phyloP scores from a whole-genome alignment of 2,888 invertebrate species.

The Orchesella flavescens region DNA sequence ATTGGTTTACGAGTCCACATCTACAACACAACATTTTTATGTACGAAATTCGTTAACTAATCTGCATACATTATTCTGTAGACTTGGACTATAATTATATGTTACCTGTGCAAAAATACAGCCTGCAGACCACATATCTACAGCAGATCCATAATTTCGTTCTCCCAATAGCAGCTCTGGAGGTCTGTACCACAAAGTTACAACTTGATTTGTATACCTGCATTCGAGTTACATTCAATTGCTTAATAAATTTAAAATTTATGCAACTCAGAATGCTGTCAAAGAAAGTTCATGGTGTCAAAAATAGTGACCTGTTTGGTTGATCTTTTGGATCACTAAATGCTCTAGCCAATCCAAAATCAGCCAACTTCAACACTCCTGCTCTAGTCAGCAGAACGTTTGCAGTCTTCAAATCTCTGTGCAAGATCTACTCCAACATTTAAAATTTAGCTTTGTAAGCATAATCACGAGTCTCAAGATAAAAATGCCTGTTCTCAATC shows the following conservation, averaged over 20 bases:
- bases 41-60: neutral
- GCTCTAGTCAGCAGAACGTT: conserved; percentile 97
- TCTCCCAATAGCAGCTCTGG: conserved; percentile 85
- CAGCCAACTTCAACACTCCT: conserved; percentile 94
- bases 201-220: conserved; percentile 97
- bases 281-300: no score
- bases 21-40: conserved; percentile 65
- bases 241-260: conserved; percentile 81
- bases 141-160: conserved; percentile 95
- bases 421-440: conserved; percentile 80
- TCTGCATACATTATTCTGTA: neutral
- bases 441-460: no score
- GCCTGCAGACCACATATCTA: conserved; percentile 97
- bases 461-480: no score
- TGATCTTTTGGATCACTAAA: conserved; percentile 91
- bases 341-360: conserved; percentile 96
- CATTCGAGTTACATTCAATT: neutral
- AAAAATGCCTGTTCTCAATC: no score
- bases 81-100: no score
- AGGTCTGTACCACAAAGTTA: conserved; percentile 88
- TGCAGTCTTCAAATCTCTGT: conserved; percentile 99
- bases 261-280: no score
- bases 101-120: conserved; percentile 98
- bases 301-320: conserved; percentile 87
- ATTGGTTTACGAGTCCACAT: conserved; percentile 97